Evolutionary conservation across 1,140 invertebrate species (phyloP), one percentile per base, ranked within the genome.

Genomic region (Temnothorax longispinosus): DNA sequence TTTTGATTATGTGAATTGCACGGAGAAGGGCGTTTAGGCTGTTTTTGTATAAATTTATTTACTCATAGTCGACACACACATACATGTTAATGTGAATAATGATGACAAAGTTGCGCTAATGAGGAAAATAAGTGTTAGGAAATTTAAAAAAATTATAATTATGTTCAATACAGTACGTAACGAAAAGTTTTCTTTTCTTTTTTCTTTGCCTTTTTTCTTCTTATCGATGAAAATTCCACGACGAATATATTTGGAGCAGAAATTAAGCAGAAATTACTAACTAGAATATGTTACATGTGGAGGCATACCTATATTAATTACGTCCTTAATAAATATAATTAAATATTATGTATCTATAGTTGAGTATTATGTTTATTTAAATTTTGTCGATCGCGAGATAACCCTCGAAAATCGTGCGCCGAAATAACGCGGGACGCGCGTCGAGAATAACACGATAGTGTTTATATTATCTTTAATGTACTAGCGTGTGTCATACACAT

Each of bases 1-100:
- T 89, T 87, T 87, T 64, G 84, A 78, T 11, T 47, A 87, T 75
- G 89, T 78, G 56, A 75, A 89, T 90, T 89, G 87, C n/a, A 3
- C 2, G 74, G 7, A 32, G 60, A 81, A 77, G 67, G 11, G 71
- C 3, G 44, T 80, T 89, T 52, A 84, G 56, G 21, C n/a, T 81
- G 86, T 47, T 89, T 87, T 89, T 85, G 47, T 38, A 18, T 7
- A 56, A 87, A 80, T 76, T 54, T 65, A 87, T 71, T 77, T 90
- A 90, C 84, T 89, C 88, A 72, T 78, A 72, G 74, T 81, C 82
- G 6, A 44, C 21, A 76, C 13, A 21, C 8, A 10, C 44, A 47
- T 27, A 8, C 7, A 35, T 27, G n/a, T 21, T 18, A 47, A 32
- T n/a, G 11, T 41, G 74, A 27, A 18, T 64, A 50, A 64, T 47